Evolutionary conservation across 1,140 invertebrate genomes (phyloP).

Genomic region (Dreissena polymorpha): DNA sequence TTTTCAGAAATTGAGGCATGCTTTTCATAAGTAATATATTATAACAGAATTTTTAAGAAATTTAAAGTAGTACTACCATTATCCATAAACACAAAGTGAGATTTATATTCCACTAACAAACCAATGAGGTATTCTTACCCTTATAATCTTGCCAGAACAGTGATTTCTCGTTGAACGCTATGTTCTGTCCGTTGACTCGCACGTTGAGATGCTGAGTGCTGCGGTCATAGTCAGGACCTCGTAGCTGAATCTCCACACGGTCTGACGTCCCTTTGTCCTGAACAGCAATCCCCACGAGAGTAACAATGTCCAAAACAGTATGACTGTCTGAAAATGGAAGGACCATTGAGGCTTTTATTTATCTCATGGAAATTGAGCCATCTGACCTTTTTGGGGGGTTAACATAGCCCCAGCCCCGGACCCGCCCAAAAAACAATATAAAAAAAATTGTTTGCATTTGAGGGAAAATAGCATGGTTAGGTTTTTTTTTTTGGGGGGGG

Average conservation of each 20-base stretch:
- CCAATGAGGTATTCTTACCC: constrained; percentile 45
- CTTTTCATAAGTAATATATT: not conserved
- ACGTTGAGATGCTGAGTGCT: constrained; percentile 60
- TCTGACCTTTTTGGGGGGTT: no score
- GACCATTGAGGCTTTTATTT: constrained; percentile 9
- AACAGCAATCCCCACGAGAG: constrained; percentile 58
- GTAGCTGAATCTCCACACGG: constrained; percentile 60
- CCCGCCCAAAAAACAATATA: no score
- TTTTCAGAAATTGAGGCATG: not conserved
- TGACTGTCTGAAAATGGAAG: constrained; percentile 7
- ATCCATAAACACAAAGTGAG: not conserved
- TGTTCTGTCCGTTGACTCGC: constrained; percentile 56
- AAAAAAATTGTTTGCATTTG: not conserved
- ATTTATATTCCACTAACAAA: not conserved
- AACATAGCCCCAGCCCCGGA: not conserved
- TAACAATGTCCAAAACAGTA: constrained; percentile 9
- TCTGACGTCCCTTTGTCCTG: constrained; percentile 39
- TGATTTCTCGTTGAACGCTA: constrained; percentile 57
- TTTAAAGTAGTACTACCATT: not conserved
- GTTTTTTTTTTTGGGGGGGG: no score
- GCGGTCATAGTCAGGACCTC: constrained; percentile 38
- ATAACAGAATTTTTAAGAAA: not conserved
- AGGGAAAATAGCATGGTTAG: not conserved
- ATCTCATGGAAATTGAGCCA: not conserved
- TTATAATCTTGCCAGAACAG: constrained; percentile 65